Evolutionary conservation across 2,888 invertebrate species (phyloP).

Genomic region (Trypoxylon attenuatum): DNA sequence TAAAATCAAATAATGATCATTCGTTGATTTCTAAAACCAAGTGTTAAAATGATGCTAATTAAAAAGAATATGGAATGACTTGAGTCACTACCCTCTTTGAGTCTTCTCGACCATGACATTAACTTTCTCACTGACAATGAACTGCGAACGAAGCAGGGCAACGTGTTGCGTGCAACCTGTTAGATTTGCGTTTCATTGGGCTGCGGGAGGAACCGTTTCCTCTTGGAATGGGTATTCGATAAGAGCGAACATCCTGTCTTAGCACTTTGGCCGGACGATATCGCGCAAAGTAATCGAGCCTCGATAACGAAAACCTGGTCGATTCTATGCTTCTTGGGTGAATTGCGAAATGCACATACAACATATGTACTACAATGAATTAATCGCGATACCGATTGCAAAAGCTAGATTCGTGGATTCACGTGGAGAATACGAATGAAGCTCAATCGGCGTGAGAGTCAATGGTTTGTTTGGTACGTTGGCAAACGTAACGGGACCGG

Average conservation of each 20-base stretch:
- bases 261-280: no score
- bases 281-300: no score
- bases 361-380: background rate
- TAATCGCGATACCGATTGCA: background rate
- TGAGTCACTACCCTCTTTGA: constrained; percentile 16
- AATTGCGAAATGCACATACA: no score
- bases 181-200: constrained; percentile 28
- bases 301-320: background rate
- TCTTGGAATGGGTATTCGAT: background rate
- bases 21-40: no score
- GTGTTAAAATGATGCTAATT: no score
- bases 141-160: background rate
- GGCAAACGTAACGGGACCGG: constrained; percentile 49
- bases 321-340: no score
- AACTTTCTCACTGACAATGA: constrained; percentile 27
- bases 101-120: constrained; percentile 33
- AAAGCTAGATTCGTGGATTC: background rate
- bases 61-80: no score
- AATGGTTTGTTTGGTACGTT: constrained; percentile 42
- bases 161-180: constrained; percentile 17
- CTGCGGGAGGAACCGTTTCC: constrained; percentile 1
- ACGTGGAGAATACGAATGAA: constrained; percentile 6
- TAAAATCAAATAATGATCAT: no score
- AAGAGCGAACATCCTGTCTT: no score
- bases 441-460: constrained; percentile 8